Evolutionary conservation across 1,140 invertebrate species (phyloP).

Genomic region (Procambarus clarkii): DNA sequence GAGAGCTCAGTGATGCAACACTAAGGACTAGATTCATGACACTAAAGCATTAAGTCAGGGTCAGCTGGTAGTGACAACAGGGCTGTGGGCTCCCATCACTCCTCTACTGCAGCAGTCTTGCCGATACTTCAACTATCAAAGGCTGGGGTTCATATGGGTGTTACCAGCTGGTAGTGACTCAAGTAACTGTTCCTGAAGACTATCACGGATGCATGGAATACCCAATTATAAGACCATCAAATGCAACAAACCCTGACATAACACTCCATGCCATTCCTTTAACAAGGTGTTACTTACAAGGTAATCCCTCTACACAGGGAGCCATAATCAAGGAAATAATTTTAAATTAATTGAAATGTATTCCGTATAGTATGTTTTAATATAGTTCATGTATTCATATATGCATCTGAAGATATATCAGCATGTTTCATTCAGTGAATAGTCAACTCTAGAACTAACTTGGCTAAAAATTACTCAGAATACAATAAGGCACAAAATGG

Average conservation of each 20-base stretch:
- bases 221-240: background rate
- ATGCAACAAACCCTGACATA: slow-evolving; percentile 8
- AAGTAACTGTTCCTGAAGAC: background rate
- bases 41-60: background rate
- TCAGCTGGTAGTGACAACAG: background rate
- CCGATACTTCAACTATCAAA: background rate
- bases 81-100: background rate
- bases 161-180: background rate
- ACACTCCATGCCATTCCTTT: background rate
- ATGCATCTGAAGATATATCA: background rate
- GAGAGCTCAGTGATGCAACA: background rate
- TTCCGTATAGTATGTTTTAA: background rate
- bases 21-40: background rate
- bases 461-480: background rate
- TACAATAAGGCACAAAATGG: background rate
- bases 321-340: slow-evolving; percentile 44
- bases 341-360: slow-evolving; percentile 34
- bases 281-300: slow-evolving; percentile 54
- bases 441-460: background rate
- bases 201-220: background rate
- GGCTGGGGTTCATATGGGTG: background rate
- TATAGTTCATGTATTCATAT: slow-evolving; percentile 7
- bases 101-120: background rate
- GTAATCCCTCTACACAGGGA: slow-evolving; percentile 54
- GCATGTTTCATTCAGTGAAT: background rate